Conservation (phyloP, 1,140 invertebrate genomes). For the Macrostomum lignano region DNA sequence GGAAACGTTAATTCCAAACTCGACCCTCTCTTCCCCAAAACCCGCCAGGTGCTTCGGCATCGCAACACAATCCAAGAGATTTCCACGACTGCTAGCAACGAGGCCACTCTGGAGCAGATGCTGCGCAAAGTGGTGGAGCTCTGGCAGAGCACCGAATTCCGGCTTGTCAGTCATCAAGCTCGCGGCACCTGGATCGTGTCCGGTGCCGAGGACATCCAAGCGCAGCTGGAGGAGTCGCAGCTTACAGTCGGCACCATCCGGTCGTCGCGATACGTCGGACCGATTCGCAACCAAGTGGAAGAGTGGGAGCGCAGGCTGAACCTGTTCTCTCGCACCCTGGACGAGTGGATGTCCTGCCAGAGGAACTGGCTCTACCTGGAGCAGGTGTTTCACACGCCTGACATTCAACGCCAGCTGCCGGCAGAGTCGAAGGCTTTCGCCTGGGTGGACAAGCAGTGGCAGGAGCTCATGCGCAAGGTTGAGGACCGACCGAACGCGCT, state of each 20-base stretch:
- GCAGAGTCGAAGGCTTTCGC: constrained; percentile 47
- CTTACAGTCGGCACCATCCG: constrained; percentile 52
- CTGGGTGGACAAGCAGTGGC: constrained; percentile 51
- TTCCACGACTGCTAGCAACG: constrained; percentile 49
- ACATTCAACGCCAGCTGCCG: constrained; percentile 53
- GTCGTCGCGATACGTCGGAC: constrained; percentile 47
- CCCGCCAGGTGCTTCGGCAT: constrained; percentile 35
- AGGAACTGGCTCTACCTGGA: constrained; percentile 57
- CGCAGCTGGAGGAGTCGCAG: constrained; percentile 47
- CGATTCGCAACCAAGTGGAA: constrained; percentile 44
- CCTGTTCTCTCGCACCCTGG: constrained; percentile 41
- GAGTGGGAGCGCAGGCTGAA: constrained; percentile 45
- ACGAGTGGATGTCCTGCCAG: constrained; percentile 52
- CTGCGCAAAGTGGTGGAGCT: constrained; percentile 37
- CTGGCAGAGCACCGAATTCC: constrained; percentile 23
- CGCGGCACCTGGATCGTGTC: constrained; percentile 48
- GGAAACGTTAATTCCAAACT: too few species aligned
- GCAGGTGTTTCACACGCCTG: constrained; percentile 56
- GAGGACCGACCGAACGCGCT: constrained; percentile 25
- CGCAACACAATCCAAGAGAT: constrained; percentile 46
- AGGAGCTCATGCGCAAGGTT: constrained; percentile 40
- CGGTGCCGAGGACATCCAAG: constrained; percentile 47
- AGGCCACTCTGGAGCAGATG: constrained; percentile 44
- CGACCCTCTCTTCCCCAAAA: background rate
- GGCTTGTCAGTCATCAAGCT: constrained; percentile 16